Evolutionary conservation across 2,888 invertebrate species (phyloP), one percentile per base, ranked within the genome.

Genomic region (Campoplex nolae): DNA sequence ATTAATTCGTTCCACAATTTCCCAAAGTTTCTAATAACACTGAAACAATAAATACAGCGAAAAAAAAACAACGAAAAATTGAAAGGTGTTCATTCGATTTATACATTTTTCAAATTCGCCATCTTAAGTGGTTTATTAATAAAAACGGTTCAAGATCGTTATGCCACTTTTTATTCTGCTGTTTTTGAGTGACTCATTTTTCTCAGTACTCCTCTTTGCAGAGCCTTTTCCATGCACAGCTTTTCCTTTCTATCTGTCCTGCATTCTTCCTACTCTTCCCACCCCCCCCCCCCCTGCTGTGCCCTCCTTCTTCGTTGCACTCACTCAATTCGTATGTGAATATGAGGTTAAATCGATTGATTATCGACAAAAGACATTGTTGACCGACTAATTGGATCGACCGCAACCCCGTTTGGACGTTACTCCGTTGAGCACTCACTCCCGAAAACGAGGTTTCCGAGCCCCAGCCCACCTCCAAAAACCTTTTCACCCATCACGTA

Each of bases 341-440:
- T 70, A 56, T 68, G 54, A 81, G 74, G 62, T 84, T 74, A 77
- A 87, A 87, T 87, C 83, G 83, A 84, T 87, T 62, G 83, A 87
- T 87, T 84, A 86, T 86, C 86, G 86, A 86, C 79, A 86, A 86
- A 86, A 86, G 83, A 86, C 86, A 86, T 86, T 86, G 86, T 86
- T 86, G 83, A 83, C 71, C 70, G 71, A 86, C 86, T 86, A 86
- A 86, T 86, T 86, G 86, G 86, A 86, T 80, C 83, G 83, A 83
- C 86, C 86, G 65, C 86, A 73, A 62, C 73, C 73, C 13, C 79
- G 83, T 56, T 78, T 70, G 76, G 35, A 76, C 76, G 76, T 76
- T 65, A 76, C 76, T 62, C 35, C 48, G 76, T 62, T 18, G 32
- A 54, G 16, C 73, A 54, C 73, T 38, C 35, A 38, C 67, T n/a